Base-by-base conservation (phyloP, 2,888 invertebrate genomes). In the Ochropacha duplaris region DNA sequence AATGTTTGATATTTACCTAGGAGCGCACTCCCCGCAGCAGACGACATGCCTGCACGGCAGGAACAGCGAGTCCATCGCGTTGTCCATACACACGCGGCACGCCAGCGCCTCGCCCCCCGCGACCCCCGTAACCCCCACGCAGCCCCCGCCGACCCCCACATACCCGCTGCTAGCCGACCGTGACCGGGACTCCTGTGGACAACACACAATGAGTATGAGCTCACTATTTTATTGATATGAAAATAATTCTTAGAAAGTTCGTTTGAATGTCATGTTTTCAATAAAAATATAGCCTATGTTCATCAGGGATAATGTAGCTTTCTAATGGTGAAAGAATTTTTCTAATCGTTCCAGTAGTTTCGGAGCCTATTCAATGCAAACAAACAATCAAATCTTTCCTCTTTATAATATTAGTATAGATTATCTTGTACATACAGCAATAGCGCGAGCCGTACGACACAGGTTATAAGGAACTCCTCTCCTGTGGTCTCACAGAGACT, bases 41-140 rank as follows among this genome's bases (percentile, higher is more conserved):
- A 96, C 95, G 55, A 97, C 96, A 86, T 98, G 98, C n/a, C 96
- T 95, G 82, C 98, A 98, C 1, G 98, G 98, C 88, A 96, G 95
- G 88, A 98, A 96, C 70, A 96, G 96, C 36, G 96, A 95, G 89
- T 97, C 96, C 79, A 98, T 95, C 59, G 95, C 94, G 55, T 93
- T 94, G 90, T 98, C 97, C 97, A 97, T 97, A 83, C 98, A 98
- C 71, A 97, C 96, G 79, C 96, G 95, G 83, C 98, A 98, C 52
- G 96, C 95, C 91, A 97, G 95, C 56, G 96, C 95, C 55, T 81
- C 83, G 64, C 84, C 79, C 12, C 11, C 31, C 11, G 2, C 31
- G 12, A 11, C 31, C 12, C 31, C 12, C 1, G 12, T 12, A 0
- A 11, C 31, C 1, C 12, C 79, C 50, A 72, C 57, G 0, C 31